Evolutionary conservation across 1,140 invertebrate species (phyloP).

Genomic region (Tetranychus cinnabarinus): DNA sequence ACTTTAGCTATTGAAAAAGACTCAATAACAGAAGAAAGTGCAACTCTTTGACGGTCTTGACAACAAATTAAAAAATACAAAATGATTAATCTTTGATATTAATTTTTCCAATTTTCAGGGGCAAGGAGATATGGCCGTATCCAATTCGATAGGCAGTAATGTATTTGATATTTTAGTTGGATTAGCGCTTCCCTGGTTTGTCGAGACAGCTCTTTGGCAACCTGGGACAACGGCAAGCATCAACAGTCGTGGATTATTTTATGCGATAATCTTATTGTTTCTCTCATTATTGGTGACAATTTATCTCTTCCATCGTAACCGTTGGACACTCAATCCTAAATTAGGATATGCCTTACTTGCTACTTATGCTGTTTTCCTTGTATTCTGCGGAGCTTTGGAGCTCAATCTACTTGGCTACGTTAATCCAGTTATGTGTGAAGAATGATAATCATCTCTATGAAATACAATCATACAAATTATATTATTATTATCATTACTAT

Average conservation of each 20-base stretch:
- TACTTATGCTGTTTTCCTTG: slow-evolving; percentile 21
- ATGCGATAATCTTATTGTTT: slow-evolving; percentile 23
- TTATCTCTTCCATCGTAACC: slow-evolving; percentile 6
- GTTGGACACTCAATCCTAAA: slow-evolving; percentile 6
- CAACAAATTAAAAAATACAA: no score
- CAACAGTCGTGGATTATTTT: slow-evolving; percentile 23
- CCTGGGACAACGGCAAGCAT: slow-evolving; percentile 20
- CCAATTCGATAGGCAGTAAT: slow-evolving; percentile 31
- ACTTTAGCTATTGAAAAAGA: no score
- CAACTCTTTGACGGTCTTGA: no score
- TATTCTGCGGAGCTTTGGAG: slow-evolving; percentile 22
- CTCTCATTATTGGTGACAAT: slow-evolving; percentile 20
- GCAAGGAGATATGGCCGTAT: slow-evolving; percentile 32
- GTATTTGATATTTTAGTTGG: slow-evolving; percentile 33
- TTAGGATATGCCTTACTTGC: slow-evolving; percentile 16
- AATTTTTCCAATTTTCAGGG: slow-evolving; percentile 15
- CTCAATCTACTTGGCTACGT: slow-evolving; percentile 25
- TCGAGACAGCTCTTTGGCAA: slow-evolving; percentile 19
- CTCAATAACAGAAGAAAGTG: no score
- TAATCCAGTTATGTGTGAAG: slow-evolving; percentile 21
- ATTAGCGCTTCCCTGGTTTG: slow-evolving; percentile 27
- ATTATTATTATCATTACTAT: no score
- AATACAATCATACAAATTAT: no score
- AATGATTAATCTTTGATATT: no score
- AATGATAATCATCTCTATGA: slow-evolving; percentile 10